Conservation (phyloP, 2,797 vertebrate species). For the Bradypodion ventrale region DNA sequence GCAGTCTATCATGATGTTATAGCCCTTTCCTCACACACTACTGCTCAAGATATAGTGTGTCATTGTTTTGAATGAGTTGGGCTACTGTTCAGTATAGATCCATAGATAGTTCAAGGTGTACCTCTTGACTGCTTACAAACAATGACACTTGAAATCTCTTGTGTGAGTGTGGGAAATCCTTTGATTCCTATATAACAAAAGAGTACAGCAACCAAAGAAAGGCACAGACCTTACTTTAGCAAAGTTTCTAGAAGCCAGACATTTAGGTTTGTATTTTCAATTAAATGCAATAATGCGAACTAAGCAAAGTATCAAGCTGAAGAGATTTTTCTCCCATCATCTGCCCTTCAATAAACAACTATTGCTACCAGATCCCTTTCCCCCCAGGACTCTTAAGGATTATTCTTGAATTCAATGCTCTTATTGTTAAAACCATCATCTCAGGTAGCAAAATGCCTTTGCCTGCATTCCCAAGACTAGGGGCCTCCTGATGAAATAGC, state of each 20-base stretch:
- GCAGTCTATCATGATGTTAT: not conserved
- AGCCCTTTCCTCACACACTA: not conserved
- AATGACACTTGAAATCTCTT: not conserved
- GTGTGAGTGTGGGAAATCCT: conserved; percentile 7
- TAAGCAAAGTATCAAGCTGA: conserved; percentile 58
- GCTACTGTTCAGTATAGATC: not conserved
- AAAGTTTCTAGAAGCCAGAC: conserved; percentile 39
- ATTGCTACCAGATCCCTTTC: conserved; percentile 42
- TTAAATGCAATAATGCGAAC: conserved; percentile 63
- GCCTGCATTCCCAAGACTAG: not conserved
- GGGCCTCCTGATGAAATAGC: not conserved
- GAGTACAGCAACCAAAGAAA: conserved; percentile 60
- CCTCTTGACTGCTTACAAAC: not conserved
- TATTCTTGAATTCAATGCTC: conserved; percentile 50
- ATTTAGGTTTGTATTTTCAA: conserved; percentile 61
- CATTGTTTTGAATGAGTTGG: not conserved
- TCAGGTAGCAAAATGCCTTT: not conserved
- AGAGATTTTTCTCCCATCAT: conserved; percentile 58
- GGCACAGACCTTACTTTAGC: conserved; percentile 37
- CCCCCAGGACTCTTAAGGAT: too few species aligned
- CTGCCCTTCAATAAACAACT: conserved; percentile 61
- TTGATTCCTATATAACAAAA: conserved; percentile 56
- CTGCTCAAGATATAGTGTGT: not conserved
- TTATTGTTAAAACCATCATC: conserved; percentile 5
- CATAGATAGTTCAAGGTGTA: not conserved